phyloP scores from a whole-genome alignment of 2,113 vertebrate species.

The Cyprinodon tularosa region DNA sequence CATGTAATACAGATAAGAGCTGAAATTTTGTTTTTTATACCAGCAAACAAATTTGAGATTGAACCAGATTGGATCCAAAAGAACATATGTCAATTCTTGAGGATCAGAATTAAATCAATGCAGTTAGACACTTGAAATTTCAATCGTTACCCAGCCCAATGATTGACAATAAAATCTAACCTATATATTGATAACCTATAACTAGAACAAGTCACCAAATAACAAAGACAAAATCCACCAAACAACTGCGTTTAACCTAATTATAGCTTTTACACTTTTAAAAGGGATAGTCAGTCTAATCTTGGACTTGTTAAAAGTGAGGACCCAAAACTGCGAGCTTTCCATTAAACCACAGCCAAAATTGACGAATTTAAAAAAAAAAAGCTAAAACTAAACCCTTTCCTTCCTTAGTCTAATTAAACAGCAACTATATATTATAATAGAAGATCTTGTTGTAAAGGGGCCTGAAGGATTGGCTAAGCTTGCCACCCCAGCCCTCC shows the following conservation, averaged over 20 bases:
- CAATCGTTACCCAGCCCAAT: too few species aligned
- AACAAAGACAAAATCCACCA: neutral
- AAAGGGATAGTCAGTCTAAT: neutral
- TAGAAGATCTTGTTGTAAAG: slow-evolving; percentile 34
- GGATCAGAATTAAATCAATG: too few species aligned
- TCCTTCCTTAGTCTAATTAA: slow-evolving; percentile 9
- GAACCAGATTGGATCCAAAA: too few species aligned
- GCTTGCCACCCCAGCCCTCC: slow-evolving; percentile 40
- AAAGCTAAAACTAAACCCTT: neutral
- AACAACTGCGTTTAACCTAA: neutral
- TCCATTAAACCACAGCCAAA: neutral
- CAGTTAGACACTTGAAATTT: too few species aligned
- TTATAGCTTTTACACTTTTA: neutral
- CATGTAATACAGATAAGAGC: too few species aligned
- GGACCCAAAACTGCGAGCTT: neutral
- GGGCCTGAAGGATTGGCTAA: slow-evolving; percentile 33
- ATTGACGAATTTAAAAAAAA: neutral
- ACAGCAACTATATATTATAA: slow-evolving; percentile 16
- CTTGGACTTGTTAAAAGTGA: neutral
- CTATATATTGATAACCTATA: neutral
- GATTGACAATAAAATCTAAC: too few species aligned
- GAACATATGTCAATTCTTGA: too few species aligned
- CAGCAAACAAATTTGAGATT: too few species aligned
- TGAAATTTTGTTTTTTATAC: too few species aligned
- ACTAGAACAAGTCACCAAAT: neutral